phyloP scores from a whole-genome alignment of 2,113 vertebrate genomes.

The Alligator mississippiensis region DNA sequence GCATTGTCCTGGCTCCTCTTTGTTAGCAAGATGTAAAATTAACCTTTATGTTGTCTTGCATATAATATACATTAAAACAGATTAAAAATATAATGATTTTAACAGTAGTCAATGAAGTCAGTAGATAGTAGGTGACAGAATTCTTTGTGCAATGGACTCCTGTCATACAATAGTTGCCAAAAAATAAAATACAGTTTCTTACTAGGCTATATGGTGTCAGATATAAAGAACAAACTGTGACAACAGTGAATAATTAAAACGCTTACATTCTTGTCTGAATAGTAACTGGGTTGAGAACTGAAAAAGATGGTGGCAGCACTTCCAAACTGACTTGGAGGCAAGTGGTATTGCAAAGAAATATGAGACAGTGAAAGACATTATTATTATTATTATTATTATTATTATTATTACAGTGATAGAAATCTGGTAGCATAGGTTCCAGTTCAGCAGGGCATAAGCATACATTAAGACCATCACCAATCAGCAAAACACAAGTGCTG shows the following conservation, averaged over 20 bases:
- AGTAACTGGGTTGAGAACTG: neutral
- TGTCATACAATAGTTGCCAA: neutral
- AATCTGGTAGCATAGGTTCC: slow-evolving; percentile 38
- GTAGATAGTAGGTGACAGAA: neutral
- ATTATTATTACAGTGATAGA: neutral
- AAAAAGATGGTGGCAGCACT: neutral
- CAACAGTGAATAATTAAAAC: neutral
- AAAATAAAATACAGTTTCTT: neutral
- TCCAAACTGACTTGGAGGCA: slow-evolving; percentile 29
- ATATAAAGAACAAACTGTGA: neutral
- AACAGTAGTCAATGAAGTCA: neutral
- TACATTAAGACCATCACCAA: neutral
- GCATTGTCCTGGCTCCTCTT: slow-evolving; percentile 7
- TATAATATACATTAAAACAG: neutral
- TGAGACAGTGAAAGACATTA: neutral
- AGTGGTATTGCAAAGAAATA: neutral
- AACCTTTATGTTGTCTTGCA: neutral
- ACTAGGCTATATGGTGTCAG: neutral
- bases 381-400: too few relatives aligned
- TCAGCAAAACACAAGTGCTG: slow-evolving; percentile 19
- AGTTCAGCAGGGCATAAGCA: neutral
- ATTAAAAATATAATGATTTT: neutral
- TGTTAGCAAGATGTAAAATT: slow-evolving; percentile 14
- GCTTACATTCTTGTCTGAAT: neutral
- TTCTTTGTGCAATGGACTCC: neutral